Evolutionary conservation across 1,140 invertebrate species (phyloP).

Genomic region (Araneus ventricosus): DNA sequence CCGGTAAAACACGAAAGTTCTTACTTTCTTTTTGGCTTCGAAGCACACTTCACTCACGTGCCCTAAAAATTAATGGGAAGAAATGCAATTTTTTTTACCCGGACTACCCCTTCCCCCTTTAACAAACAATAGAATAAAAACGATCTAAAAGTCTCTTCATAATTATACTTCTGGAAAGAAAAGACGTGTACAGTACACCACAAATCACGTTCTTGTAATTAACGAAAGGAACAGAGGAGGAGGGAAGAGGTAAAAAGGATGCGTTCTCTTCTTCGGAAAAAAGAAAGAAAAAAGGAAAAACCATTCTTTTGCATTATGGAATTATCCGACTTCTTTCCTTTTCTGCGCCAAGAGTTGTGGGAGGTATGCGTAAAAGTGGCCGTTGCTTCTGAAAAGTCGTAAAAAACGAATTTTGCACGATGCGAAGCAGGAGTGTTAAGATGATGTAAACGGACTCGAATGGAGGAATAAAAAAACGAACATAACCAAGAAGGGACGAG

Average conservation of each 20-base stretch:
- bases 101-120: neutral
- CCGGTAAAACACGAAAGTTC: no score
- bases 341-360: neutral
- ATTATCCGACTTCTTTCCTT: neutral
- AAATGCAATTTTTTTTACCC: neutral
- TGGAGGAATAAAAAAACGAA: neutral
- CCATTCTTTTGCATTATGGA: no score
- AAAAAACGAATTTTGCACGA: neutral
- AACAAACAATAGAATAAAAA: neutral
- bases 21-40: no score
- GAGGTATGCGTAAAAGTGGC: neutral
- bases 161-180: neutral
- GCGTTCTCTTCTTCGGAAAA: no score
- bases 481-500: neutral
- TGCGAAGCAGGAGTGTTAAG: conserved; percentile 8
- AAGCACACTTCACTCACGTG: neutral
- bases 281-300: no score
- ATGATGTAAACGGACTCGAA: conserved; percentile 25
- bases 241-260: no score
- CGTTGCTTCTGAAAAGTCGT: conserved; percentile 38
- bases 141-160: neutral
- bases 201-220: neutral
- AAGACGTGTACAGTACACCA: neutral
- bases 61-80: neutral
- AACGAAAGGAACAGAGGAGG: neutral